A percentile compares a stretch with the other conserved stretches of the same genome.
phyloP scores from a whole-genome alignment of 2,113 vertebrate species.

The Desmodus rotundus region DNA sequence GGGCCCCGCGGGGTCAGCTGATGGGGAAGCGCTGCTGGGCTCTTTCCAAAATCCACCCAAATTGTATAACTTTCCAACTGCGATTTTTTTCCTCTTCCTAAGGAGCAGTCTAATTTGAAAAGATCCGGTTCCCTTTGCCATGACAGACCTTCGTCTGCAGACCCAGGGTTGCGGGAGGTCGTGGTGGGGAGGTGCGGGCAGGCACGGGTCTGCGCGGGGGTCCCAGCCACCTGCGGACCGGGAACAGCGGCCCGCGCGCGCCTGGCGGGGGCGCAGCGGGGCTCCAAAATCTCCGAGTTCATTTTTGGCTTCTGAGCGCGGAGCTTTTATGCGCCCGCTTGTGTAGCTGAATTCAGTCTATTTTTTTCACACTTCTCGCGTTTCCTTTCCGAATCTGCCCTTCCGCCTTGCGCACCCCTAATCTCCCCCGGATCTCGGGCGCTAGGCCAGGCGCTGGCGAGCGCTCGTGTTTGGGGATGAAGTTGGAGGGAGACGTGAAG shows the following conservation, averaged over 20 bases:
- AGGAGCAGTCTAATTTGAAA: not conserved
- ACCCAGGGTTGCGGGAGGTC: rapidly evolving
- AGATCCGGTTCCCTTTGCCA: not conserved
- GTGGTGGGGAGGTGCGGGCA: too few relatives aligned
- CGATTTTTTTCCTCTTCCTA: not conserved
- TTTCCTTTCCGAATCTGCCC: not conserved
- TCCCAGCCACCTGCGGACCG: not conserved
- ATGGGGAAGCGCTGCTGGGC: rapidly evolving
- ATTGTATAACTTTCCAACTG: rapidly evolving
- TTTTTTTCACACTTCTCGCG: too few relatives aligned
- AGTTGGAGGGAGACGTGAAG: not conserved
- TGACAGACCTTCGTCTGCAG: not conserved
- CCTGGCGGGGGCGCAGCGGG: not conserved
- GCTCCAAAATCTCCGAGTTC: not conserved
- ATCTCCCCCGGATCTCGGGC: not conserved
- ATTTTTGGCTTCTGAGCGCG: not conserved
- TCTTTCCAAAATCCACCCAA: rapidly evolving
- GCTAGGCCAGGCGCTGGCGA: rapidly evolving
- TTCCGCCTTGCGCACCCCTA: not conserved
- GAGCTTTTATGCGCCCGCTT: not conserved
- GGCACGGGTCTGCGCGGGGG: not conserved
- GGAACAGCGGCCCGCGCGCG: not conserved
- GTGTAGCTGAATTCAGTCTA: not conserved
- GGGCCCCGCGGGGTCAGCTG: too few relatives aligned
- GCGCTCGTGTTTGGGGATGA: not conserved